Percentiles rank a stretch among this genome's conserved stretches.
Conservation (phyloP, 1,140 invertebrate species). For the Drosophila parvula region DNA sequence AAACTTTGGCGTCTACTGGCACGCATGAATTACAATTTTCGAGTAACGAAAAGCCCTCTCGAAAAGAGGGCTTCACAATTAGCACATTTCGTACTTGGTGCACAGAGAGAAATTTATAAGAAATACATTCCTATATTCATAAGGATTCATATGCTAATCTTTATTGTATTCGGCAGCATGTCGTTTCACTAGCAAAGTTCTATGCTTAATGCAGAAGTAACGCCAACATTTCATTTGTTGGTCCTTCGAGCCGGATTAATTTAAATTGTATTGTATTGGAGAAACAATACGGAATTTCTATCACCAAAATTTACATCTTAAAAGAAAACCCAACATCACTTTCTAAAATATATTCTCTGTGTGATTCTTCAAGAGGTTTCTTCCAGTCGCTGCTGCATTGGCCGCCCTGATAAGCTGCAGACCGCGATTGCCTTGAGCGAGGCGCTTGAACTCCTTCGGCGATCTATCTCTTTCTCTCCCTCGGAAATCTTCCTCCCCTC, state of each 20-base stretch:
- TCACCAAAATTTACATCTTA: too few relatives aligned
- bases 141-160: too few relatives aligned
- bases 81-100: slow-evolving; percentile 61
- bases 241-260: too few relatives aligned
- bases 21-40: slow-evolving; percentile 79
- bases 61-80: slow-evolving; percentile 54
- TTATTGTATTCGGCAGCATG: too few relatives aligned
- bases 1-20: slow-evolving; percentile 79
- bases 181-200: too few relatives aligned
- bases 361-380: slow-evolving; percentile 30
- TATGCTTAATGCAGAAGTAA: too few relatives aligned
- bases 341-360: background rate
- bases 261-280: too few relatives aligned
- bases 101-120: slow-evolving; percentile 4
- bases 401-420: slow-evolving; percentile 61
- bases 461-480: slow-evolving; percentile 1
- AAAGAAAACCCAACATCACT: background rate
- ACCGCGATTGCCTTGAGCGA: slow-evolving; percentile 66
- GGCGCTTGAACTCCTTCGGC: slow-evolving; percentile 69
- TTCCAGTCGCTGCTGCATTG: slow-evolving; percentile 47
- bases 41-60: slow-evolving; percentile 66
- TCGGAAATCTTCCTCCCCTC: slow-evolving; percentile 1
- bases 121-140: too few relatives aligned
- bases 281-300: too few relatives aligned
- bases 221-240: too few relatives aligned